These are phyloP conservation scores for Pogonus chalceus DNA, from an alignment of 1,140 invertebrate genomes.

Conservation along the genomic window DNA sequence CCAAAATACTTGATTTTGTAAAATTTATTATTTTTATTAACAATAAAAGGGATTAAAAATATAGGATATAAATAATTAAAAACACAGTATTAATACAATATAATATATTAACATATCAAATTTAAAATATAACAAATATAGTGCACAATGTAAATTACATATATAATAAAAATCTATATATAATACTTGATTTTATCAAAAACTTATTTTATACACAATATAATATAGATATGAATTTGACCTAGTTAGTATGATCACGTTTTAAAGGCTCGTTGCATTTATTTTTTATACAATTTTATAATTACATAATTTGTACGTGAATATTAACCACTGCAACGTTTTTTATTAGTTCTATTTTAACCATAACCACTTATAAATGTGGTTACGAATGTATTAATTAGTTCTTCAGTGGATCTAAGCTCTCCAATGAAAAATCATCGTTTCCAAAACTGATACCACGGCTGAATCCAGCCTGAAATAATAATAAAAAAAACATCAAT, in stretches of 20 bases:
- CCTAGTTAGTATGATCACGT: slow-evolving; percentile 4
- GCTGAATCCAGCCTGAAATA: slow-evolving; percentile 65
- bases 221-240: not conserved
- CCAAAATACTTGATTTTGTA: too few species aligned
- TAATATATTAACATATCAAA: slow-evolving; percentile 7
- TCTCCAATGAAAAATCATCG: slow-evolving; percentile 79
- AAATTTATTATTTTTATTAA: too few species aligned
- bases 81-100: not conserved
- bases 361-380: too few species aligned
- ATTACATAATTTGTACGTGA: not conserved
- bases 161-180: slow-evolving; percentile 7
- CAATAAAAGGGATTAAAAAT: too few species aligned
- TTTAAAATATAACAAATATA: slow-evolving; percentile 6
- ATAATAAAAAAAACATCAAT: slow-evolving; percentile 18
- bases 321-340: not conserved
- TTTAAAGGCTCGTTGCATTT: slow-evolving; percentile 1
- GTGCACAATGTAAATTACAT: slow-evolving; percentile 3
- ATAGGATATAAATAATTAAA: too few species aligned
- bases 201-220: not conserved
- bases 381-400: slow-evolving; percentile 16
- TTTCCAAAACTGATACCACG: slow-evolving; percentile 65
- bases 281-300: too few species aligned
- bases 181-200: slow-evolving; percentile 8
- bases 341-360: slow-evolving; percentile 6
- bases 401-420: slow-evolving; percentile 63